A percentile compares a stretch with the other conserved stretches of the same genome.
Evolutionary conservation across 2,888 invertebrate genomes (phyloP).

Genomic region (Thera obeliscata): DNA sequence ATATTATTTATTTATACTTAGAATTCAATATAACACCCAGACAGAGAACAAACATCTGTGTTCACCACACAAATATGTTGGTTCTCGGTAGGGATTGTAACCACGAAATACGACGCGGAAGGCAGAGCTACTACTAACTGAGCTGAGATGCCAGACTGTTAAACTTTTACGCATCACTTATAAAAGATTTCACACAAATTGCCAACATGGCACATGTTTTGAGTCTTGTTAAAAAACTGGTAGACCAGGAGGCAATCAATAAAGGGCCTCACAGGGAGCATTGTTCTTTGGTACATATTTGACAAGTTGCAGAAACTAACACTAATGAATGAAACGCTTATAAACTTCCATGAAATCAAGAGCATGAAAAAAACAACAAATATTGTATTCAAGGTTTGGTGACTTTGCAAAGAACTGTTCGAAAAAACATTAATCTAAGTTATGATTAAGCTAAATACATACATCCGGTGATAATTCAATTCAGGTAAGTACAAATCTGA

Average conservation of each 20-base stretch:
- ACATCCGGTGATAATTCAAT: constrained; percentile 20
- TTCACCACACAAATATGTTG: too few species aligned
- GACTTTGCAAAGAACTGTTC: constrained; percentile 1
- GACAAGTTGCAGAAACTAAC: constrained; percentile 16
- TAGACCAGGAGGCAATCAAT: constrained; percentile 9
- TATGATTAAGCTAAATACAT: constrained; percentile 6
- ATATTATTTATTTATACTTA: too few species aligned
- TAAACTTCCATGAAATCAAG: not conserved
- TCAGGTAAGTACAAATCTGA: constrained; percentile 13
- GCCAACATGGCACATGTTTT: not conserved
- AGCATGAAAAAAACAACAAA: not conserved
- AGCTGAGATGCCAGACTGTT: too few species aligned
- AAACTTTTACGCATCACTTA: too few species aligned
- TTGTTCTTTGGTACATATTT: constrained; percentile 14
- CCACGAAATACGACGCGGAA: too few species aligned
- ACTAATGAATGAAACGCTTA: constrained; percentile 7
- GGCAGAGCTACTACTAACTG: too few species aligned
- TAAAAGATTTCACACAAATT: not conserved
- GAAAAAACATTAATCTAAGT: constrained; percentile 2
- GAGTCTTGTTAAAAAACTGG: not conserved
- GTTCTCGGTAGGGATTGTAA: too few species aligned
- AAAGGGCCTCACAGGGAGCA: constrained; percentile 4
- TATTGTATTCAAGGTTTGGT: not conserved
- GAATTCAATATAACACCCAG: too few species aligned
- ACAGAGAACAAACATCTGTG: too few species aligned